Percentiles rank a stretch among this genome's conserved stretches.
Evolutionary conservation across 1,140 invertebrate genomes (phyloP).

Genomic region (Teleopsis dalmanni): DNA sequence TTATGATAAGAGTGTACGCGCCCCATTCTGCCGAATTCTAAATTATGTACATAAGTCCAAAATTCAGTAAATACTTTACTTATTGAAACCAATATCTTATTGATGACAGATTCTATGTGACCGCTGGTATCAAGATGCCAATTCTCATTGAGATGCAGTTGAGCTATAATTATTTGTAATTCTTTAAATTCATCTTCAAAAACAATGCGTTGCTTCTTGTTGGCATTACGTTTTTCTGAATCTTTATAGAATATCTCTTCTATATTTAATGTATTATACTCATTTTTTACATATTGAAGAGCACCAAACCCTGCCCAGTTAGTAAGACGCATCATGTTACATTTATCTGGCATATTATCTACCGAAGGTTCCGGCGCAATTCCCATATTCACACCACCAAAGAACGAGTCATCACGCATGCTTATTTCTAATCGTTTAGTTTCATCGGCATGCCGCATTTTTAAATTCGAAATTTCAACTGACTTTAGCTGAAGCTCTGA

Average conservation of each 20-base stretch:
- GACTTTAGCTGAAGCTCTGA: constrained; percentile 17
- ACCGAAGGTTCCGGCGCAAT: not conserved
- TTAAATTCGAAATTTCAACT: constrained; percentile 21
- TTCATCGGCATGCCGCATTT: constrained; percentile 22
- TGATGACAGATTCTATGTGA: too few species aligned
- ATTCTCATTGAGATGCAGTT: constrained; percentile 21
- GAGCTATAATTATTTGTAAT: constrained; percentile 20
- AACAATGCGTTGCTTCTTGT: constrained; percentile 20
- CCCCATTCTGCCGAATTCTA: constrained; percentile 17
- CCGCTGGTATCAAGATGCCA: too few species aligned
- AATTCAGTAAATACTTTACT: constrained; percentile 28
- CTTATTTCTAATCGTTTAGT: constrained; percentile 16
- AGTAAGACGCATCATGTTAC: too few species aligned
- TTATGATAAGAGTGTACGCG: constrained; percentile 22
- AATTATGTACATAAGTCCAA: constrained; percentile 14
- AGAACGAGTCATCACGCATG: constrained; percentile 2
- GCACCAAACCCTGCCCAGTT: too few species aligned
- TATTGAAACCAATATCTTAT: too few species aligned
- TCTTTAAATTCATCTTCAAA: constrained; percentile 29
- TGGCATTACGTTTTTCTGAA: too few species aligned
- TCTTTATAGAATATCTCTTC: too few species aligned
- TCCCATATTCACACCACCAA: not conserved
- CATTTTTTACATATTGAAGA: too few species aligned
- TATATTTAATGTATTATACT: too few species aligned
- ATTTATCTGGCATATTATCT: not conserved